phyloP scores from a whole-genome alignment of 2,113 vertebrate species.

The Aplodontia rufa region DNA sequence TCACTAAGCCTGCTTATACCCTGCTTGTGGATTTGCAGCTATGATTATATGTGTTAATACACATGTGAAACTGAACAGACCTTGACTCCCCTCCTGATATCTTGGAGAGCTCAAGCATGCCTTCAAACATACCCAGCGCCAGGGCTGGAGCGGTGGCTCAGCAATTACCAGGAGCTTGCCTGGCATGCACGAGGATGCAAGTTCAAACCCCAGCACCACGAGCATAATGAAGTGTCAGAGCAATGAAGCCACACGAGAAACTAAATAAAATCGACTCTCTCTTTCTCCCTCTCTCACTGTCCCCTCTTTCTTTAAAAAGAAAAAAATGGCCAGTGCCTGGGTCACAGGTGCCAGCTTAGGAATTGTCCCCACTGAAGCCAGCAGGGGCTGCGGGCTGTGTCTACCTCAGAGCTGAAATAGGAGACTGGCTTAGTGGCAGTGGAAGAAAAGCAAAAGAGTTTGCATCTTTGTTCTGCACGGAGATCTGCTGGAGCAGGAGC shows the following conservation, averaged over 20 bases:
- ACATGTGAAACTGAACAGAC: background rate
- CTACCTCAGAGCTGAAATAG: background rate
- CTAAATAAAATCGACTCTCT: too few relatives aligned
- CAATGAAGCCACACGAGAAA: too few relatives aligned
- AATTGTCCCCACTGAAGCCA: background rate
- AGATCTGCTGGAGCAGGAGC: background rate
- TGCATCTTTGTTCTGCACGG: background rate
- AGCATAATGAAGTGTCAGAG: too few relatives aligned
- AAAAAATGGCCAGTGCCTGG: too few relatives aligned
- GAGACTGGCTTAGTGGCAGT: background rate
- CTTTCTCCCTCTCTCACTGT: too few relatives aligned
- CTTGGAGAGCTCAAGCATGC: background rate
- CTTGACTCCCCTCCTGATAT: background rate
- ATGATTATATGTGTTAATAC: background rate
- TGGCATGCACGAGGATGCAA: too few relatives aligned
- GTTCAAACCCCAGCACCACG: too few relatives aligned
- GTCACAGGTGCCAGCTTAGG: background rate
- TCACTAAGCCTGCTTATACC: background rate
- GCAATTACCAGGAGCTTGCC: too few relatives aligned
- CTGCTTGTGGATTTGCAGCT: background rate
- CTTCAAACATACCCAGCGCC: rapidly evolving
- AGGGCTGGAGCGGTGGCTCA: too few relatives aligned
- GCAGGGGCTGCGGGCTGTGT: background rate
- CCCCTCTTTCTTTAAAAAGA: too few relatives aligned
- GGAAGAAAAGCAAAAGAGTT: background rate